These are phyloP conservation scores for Drosophila mettleri DNA, from an alignment of 2,888 invertebrate genomes.

Conservation along the genomic window DNA sequence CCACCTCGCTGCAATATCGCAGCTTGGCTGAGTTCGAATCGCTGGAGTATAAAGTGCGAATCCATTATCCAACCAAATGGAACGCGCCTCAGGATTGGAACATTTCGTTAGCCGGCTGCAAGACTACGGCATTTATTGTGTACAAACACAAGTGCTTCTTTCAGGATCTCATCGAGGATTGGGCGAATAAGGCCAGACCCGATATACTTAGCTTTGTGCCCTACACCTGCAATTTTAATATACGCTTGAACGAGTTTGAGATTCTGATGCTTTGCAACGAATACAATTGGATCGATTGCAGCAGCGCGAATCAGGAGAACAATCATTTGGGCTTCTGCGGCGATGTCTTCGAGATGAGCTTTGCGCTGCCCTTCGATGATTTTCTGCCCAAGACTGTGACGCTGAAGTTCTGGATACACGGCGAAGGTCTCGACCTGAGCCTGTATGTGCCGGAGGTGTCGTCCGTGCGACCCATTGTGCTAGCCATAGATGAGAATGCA, in stretches of 20 bases:
- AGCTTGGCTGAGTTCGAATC: conserved; percentile 97
- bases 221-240: conserved; percentile 97
- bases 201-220: conserved; percentile 98
- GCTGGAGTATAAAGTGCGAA: conserved; percentile 92
- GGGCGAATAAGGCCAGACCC: conserved; percentile 96
- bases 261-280: conserved; percentile 96
- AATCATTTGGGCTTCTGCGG: conserved; percentile 97
- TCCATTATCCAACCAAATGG: conserved; percentile 96
- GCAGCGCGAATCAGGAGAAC: conserved; percentile 97
- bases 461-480: conserved; percentile 92
- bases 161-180: conserved; percentile 97
- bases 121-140: conserved; percentile 95
- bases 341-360: conserved; percentile 95
- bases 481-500: conserved; percentile 94
- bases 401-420: conserved; percentile 96
- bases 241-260: conserved; percentile 97
- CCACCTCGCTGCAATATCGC: conserved; percentile 97
- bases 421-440: conserved; percentile 96
- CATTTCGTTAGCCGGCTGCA: conserved; percentile 95
- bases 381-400: conserved; percentile 96
- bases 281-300: conserved; percentile 99
- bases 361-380: conserved; percentile 97
- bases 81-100: conserved; percentile 99
- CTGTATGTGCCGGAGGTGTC: conserved; percentile 96
- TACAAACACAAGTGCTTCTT: conserved; percentile 98